Conservation (phyloP, 2,797 vertebrate species). For the Phrynocephalus vlangalii region DNA sequence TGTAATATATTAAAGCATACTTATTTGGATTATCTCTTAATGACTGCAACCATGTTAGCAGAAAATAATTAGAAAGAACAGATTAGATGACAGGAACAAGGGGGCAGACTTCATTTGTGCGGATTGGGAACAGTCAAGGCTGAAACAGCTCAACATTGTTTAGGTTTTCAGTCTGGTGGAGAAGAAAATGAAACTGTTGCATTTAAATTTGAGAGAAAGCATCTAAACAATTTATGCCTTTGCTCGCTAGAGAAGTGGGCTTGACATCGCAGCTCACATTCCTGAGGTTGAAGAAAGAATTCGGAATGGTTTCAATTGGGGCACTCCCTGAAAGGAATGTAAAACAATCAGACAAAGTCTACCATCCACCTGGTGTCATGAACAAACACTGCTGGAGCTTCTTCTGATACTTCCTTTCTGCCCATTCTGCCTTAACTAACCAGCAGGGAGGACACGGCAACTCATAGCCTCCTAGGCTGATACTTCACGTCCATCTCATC, state of each 20-base stretch:
- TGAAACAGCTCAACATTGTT: background rate
- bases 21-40: slow-evolving; percentile 52
- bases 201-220: background rate
- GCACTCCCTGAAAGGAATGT: background rate
- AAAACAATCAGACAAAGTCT: background rate
- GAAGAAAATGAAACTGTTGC: slow-evolving; percentile 19
- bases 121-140: slow-evolving; percentile 34
- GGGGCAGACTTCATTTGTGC: slow-evolving; percentile 46
- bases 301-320: background rate
- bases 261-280: background rate
- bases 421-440: background rate
- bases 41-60: slow-evolving; percentile 58
- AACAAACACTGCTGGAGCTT: background rate
- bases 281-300: background rate
- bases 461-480: background rate
- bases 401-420: background rate
- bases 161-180: background rate
- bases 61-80: slow-evolving; percentile 71
- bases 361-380: too few relatives aligned
- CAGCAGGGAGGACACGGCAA: background rate
- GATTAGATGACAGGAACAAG: slow-evolving; percentile 58
- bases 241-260: background rate
- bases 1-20: slow-evolving; percentile 58
- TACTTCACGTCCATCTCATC: too few relatives aligned
- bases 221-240: background rate